phyloP scores from a whole-genome alignment of 2,888 invertebrate species.

The Platycheirus rosarum region DNA sequence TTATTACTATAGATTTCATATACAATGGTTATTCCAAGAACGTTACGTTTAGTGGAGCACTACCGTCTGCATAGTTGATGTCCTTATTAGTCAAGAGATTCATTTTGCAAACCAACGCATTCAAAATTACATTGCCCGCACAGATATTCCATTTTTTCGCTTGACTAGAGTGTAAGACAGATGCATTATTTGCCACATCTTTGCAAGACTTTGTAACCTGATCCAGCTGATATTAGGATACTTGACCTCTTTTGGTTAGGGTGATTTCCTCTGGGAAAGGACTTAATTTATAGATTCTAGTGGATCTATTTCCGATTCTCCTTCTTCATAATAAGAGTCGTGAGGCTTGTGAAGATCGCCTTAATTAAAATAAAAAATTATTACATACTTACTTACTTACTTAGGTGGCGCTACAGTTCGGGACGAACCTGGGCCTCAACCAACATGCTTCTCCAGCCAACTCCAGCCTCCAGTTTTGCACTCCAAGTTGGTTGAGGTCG shows the following conservation, averaged over 20 bases:
- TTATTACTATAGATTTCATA: conserved; percentile 87
- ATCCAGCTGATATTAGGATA: conserved; percentile 91
- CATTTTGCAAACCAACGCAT: conserved; percentile 90
- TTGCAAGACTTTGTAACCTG: conserved; percentile 90
- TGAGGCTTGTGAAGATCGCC: no score
- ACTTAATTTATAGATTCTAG: no score
- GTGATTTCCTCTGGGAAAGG: conserved; percentile 71
- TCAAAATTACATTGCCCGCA: conserved; percentile 93
- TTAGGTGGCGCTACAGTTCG: no score
- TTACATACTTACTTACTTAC: no score
- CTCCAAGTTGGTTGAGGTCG: no score
- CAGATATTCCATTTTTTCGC: conserved; percentile 99
- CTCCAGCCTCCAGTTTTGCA: no score
- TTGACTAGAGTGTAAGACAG: conserved; percentile 93
- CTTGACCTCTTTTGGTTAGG: conserved; percentile 83
- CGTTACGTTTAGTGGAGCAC: conserved; percentile 85
- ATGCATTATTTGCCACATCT: conserved; percentile 92
- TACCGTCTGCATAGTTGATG: conserved; percentile 87
- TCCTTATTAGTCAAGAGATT: conserved; percentile 87
- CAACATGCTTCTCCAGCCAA: no score
- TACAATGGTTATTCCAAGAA: conserved; percentile 86
- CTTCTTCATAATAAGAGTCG: no score
- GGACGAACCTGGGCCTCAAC: no score
- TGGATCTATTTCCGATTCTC: no score
- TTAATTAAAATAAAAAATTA: no score